Conservation (phyloP, 2,888 invertebrate species). For the Calliscelio sp. region DNA sequence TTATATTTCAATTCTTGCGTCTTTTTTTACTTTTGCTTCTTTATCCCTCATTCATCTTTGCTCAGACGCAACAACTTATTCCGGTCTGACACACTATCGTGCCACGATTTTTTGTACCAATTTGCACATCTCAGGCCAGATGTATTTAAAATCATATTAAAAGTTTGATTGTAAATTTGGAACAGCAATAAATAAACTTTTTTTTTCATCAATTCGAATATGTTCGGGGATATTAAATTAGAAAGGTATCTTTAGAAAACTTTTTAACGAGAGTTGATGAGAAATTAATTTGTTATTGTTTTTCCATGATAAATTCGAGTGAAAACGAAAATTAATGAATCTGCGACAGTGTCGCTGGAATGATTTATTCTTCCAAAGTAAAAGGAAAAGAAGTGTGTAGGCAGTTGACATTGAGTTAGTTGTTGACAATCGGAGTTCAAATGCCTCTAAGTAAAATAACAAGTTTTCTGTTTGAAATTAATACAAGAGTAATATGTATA, state of each 20-base stretch:
- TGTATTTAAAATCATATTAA: too few species aligned
- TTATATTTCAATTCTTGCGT: slow-evolving; percentile 42
- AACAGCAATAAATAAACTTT: too few species aligned
- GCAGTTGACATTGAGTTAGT: slow-evolving; percentile 43
- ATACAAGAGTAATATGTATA: too few species aligned
- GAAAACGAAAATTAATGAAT: not conserved
- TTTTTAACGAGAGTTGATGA: too few species aligned
- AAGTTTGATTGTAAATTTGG: too few species aligned
- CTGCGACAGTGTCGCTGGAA: not conserved
- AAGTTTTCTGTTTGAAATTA: not conserved
- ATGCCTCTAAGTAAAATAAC: slow-evolving; percentile 24
- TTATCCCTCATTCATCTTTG: slow-evolving; percentile 38
- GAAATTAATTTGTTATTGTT: too few species aligned
- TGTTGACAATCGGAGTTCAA: slow-evolving; percentile 31
- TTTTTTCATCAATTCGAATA: too few species aligned
- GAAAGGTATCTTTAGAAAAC: too few species aligned
- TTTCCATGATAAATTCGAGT: too few species aligned
- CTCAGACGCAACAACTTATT: slow-evolving; percentile 9
- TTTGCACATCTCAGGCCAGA: too few species aligned
- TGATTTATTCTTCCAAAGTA: slow-evolving; percentile 17
- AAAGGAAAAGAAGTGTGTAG: not conserved
- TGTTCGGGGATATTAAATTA: too few species aligned
- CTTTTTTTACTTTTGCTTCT: slow-evolving; percentile 9
- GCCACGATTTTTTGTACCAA: too few species aligned
- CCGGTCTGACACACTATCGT: not conserved